Percentiles rank a stretch among this genome's conserved stretches.
phyloP scores from a whole-genome alignment of 2,888 invertebrate genomes.

The Gortyna flavago region DNA sequence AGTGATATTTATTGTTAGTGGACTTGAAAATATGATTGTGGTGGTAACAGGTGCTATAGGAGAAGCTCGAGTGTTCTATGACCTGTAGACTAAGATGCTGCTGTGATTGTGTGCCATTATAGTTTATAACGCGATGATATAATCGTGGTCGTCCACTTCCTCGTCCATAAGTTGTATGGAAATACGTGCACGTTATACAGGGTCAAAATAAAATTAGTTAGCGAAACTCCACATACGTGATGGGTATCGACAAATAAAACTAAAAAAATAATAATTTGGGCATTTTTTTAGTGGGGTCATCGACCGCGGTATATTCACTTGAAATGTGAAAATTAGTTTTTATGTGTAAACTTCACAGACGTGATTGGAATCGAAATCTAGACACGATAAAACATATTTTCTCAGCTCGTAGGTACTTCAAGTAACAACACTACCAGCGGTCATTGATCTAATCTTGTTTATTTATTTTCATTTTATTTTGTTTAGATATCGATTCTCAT shows the following conservation, averaged over 20 bases:
- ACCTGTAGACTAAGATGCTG: conserved; percentile 8
- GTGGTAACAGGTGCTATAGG: conserved; percentile 54
- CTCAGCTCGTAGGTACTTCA: neutral
- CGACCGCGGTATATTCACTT: neutral
- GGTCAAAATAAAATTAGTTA: neutral
- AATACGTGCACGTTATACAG: neutral
- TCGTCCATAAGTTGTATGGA: neutral
- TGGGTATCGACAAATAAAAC: neutral
- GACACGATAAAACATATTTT: neutral
- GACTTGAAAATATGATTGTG: conserved; percentile 28
- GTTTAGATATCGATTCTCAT: neutral
- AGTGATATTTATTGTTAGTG: conserved; percentile 81
- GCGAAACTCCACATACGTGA: neutral
- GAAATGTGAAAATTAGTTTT: neutral
- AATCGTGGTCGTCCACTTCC: neutral
- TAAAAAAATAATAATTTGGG: neutral
- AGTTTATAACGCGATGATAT: neutral
- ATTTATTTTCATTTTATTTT: neutral
- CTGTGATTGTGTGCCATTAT: neutral
- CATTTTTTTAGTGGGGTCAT: neutral
- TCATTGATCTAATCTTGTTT: neutral
- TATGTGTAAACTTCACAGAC: neutral
- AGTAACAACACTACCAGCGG: neutral
- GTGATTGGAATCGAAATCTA: neutral
- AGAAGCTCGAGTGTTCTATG: conserved; percentile 37